These are phyloP conservation scores for Heptranchias perlo DNA, from an alignment of 2,113 vertebrate species.

Conservation along the genomic window DNA sequence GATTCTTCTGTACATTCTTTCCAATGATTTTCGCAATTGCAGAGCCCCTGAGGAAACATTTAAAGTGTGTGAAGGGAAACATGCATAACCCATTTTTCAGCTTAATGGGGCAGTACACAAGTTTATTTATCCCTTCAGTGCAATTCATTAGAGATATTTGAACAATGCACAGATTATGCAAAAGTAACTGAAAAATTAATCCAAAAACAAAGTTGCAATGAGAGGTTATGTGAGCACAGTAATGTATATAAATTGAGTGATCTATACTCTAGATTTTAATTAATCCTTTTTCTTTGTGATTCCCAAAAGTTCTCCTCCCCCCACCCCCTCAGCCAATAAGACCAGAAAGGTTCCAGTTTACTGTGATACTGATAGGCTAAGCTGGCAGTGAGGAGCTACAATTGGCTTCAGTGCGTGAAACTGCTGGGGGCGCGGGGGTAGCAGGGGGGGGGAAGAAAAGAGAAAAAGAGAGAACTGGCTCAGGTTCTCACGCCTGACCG, in stretches of 20 bases:
- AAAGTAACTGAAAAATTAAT: neutral
- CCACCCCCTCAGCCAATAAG: neutral
- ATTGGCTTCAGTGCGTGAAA: neutral
- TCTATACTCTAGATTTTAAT: neutral
- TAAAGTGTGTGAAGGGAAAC: neutral
- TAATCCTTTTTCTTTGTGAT: neutral
- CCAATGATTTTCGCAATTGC: constrained; percentile 84
- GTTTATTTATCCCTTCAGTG: neutral
- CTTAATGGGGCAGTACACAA: neutral
- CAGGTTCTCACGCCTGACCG: neutral
- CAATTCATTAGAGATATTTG: neutral
- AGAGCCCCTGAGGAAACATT: constrained; percentile 69
- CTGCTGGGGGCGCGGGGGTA: neutral
- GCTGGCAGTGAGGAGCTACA: neutral
- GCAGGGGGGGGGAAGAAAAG: neutral
- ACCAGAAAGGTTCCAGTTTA: neutral
- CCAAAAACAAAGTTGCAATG: neutral
- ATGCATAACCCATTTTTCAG: neutral
- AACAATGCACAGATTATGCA: neutral
- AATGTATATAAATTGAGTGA: neutral
- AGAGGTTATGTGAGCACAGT: neutral
- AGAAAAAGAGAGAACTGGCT: neutral
- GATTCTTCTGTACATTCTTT: constrained; percentile 66
- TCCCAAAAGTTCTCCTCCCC: neutral
- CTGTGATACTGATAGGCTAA: neutral